These are phyloP conservation scores for Thymelicus lineola DNA, from an alignment of 2,888 invertebrate species.

Conservation along the genomic window DNA sequence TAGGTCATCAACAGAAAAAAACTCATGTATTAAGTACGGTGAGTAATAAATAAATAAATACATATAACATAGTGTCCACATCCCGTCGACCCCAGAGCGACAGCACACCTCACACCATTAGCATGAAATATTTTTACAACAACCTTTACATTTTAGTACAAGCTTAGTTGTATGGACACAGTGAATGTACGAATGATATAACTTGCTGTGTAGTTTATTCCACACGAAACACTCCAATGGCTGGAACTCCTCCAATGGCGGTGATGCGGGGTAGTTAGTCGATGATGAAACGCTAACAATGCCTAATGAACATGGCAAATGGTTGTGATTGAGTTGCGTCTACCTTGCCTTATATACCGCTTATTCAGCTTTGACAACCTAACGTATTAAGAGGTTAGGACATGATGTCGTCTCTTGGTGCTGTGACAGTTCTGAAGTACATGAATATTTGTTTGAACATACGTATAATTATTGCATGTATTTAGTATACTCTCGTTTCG, in stretches of 20 bases:
- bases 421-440: background rate
- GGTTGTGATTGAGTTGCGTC: conserved; percentile 1
- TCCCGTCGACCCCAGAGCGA: background rate
- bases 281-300: conserved; percentile 16
- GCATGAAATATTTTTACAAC: conserved; percentile 19
- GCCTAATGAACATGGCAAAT: conserved; percentile 20
- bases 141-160: conserved; percentile 18
- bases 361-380: background rate
- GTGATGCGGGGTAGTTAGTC: conserved; percentile 18
- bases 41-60: background rate
- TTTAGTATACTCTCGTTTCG: too few species aligned
- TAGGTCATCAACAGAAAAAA: too few species aligned
- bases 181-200: conserved; percentile 18
- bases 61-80: conserved; percentile 1
- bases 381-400: background rate
- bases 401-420: background rate
- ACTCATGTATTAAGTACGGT: too few species aligned
- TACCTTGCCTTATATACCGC: conserved; percentile 15
- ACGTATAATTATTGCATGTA: too few species aligned
- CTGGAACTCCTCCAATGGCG: conserved; percentile 2
- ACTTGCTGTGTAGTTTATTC: conserved; percentile 52
- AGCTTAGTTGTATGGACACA: conserved; percentile 24
- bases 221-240: conserved; percentile 20
- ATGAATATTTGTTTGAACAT: background rate
- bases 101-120: conserved; percentile 31